These are phyloP conservation scores for Sialis lutaria DNA, from an alignment of 2,888 invertebrate species.

Conservation along the genomic window DNA sequence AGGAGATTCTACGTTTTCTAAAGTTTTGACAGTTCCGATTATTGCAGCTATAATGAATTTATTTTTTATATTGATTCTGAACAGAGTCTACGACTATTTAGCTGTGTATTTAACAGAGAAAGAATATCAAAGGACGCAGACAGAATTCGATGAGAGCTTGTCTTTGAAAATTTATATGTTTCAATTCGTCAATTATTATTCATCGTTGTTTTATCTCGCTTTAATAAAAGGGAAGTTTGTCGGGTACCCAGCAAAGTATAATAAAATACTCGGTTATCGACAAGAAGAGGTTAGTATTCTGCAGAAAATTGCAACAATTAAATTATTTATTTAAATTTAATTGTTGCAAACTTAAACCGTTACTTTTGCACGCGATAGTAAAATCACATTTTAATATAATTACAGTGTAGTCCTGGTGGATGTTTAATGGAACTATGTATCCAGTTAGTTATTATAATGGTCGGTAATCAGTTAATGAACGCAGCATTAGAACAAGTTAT, in stretches of 20 bases:
- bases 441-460: conserved; percentile 71
- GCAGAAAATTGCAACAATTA: not conserved
- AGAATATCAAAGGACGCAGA: conserved; percentile 63
- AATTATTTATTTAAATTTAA: not conserved
- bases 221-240: conserved; percentile 63
- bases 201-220: conserved; percentile 73
- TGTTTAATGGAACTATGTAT: conserved; percentile 74
- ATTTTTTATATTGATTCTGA: conserved; percentile 55
- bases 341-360: not conserved
- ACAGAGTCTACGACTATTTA: conserved; percentile 44
- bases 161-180: conserved; percentile 75
- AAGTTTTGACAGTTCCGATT: conserved; percentile 49
- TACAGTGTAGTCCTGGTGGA: conserved; percentile 64
- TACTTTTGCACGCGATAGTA: conserved; percentile 17
- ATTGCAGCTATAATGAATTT: conserved; percentile 67
- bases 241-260: conserved; percentile 62
- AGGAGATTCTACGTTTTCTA: conserved; percentile 30
- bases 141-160: conserved; percentile 72
- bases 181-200: conserved; percentile 81
- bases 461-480: conserved; percentile 69
- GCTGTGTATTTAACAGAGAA: conserved; percentile 54
- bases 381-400: conserved; percentile 4
- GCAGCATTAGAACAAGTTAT: conserved; percentile 59
- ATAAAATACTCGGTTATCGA: conserved; percentile 46
- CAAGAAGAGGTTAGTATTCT: conserved; percentile 46